Base-by-base conservation (phyloP, 2,888 invertebrate species). In the Polydrusus tereticollis region DNA sequence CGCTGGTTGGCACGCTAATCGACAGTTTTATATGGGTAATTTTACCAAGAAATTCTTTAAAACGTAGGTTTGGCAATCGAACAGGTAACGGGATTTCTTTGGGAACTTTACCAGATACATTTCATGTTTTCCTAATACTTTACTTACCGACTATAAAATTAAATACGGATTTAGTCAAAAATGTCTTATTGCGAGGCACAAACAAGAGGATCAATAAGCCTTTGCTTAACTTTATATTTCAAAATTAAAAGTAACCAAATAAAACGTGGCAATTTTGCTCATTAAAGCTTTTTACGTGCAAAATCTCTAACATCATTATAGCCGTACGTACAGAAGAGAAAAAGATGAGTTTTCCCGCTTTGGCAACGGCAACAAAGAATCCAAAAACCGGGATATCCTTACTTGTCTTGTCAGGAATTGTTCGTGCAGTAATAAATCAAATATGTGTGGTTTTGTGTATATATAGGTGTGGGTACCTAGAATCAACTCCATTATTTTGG, bases 401-500 rank as follows among this genome's bases (percentile, higher is more conserved):
- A 47, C 45, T 67, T 65, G 38, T 58, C 67, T 47, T 45, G 67
- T 67, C 67, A 36, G 36, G 59, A 57, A 59, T 59, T 67, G 29
- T 36, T 43, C 21, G 52, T 59, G 43, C 23, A 33, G 21, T 47
- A 18, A 67, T 67, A 67, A 67, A 67, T 67, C 67, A 67, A 26
- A 65, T n/a, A 29, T 55, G 38, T 50, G 52, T 10, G 65, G 65
- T 52, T 65, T 43, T 55, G 29, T 55, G 57, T 55, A 55, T 36
- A 36, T 65, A 41, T 55, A 52, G 55, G 38, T 65, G 41, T 16
- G 26, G 65, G 65, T 65, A 65, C 65, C 55, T 65, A 43, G 73
- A 77, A 77, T 77, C 75, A 75, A 67, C 73, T 72, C 75, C 75
- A 77, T 75, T 77, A 74, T 74, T 75, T 74, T 73, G 76, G 76